Conservation (phyloP, 2,797 vertebrate genomes). For the Hemitrygon akajei region DNA sequence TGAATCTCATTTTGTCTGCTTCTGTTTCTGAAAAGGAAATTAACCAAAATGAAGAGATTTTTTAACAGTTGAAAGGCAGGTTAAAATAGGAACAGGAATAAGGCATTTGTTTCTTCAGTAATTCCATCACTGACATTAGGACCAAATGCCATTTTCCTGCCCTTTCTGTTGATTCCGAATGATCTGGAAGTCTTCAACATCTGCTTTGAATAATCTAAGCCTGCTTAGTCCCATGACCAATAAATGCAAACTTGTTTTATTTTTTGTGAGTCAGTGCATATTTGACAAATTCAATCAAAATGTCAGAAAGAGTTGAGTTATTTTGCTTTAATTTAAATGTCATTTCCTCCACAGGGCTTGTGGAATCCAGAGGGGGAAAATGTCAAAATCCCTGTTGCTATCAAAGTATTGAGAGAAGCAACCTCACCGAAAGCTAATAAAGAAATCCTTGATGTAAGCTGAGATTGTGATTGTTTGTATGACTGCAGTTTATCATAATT, state of each 20-base stretch:
- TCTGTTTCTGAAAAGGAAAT: background rate
- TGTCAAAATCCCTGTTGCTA: slow-evolving; percentile 97
- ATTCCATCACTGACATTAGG: too few relatives aligned
- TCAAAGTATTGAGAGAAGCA: slow-evolving; percentile 92
- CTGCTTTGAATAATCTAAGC: too few relatives aligned
- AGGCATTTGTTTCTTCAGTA: background rate
- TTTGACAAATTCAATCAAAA: background rate
- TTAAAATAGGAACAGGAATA: background rate
- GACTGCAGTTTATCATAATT: background rate
- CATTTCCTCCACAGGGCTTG: slow-evolving; percentile 67
- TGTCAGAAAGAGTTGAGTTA: background rate
- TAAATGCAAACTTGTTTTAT: background rate
- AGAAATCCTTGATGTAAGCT: slow-evolving; percentile 91
- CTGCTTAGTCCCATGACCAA: background rate
- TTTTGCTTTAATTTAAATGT: background rate
- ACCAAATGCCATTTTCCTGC: too few relatives aligned
- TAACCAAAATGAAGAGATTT: background rate
- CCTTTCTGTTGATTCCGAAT: too few relatives aligned
- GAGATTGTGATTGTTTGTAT: background rate
- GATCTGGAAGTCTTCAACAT: too few relatives aligned
- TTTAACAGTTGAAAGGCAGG: background rate
- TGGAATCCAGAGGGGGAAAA: slow-evolving; percentile 98
- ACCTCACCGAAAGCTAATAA: slow-evolving; percentile 96
- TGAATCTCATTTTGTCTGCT: background rate
- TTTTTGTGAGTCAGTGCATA: background rate